A percentile compares a stretch with the other conserved stretches of the same genome.
Conservation (phyloP, 2,888 invertebrate genomes). For the Steromphala cineraria region DNA sequence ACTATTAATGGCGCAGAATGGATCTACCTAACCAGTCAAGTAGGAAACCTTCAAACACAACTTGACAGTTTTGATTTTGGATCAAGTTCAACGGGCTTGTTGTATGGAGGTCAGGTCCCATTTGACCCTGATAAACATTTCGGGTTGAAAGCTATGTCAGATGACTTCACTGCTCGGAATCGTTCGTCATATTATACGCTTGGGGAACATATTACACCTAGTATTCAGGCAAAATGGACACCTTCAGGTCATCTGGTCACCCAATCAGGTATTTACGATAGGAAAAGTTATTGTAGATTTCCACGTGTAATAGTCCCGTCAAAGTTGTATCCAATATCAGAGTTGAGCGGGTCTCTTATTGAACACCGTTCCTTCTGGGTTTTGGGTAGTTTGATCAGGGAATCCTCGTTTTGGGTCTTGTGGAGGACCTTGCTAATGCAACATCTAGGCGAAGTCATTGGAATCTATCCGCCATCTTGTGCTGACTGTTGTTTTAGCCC, state of each 20-base stretch:
- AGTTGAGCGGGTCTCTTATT: neutral
- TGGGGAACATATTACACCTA: neutral
- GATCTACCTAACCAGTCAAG: neutral
- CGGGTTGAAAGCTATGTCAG: neutral
- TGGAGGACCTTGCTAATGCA: neutral
- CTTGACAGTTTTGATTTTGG: neutral
- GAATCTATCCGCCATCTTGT: neutral
- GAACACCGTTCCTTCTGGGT: neutral
- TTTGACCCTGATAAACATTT: conserved; percentile 1
- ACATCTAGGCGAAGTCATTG: neutral
- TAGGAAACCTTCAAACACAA: neutral
- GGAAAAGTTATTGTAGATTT: neutral
- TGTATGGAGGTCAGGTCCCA: neutral
- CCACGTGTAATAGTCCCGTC: neutral
- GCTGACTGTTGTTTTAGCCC: neutral
- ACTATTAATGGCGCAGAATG: neutral
- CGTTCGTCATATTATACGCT: neutral
- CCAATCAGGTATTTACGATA: neutral
- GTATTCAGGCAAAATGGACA: neutral
- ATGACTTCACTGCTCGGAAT: neutral
- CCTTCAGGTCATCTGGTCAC: neutral
- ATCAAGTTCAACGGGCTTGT: neutral
- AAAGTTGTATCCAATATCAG: neutral
- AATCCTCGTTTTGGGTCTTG: neutral
- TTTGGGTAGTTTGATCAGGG: neutral